These are phyloP conservation scores for Stigmatopora argus DNA, from an alignment of 2,113 vertebrate species.

Conservation along the genomic window DNA sequence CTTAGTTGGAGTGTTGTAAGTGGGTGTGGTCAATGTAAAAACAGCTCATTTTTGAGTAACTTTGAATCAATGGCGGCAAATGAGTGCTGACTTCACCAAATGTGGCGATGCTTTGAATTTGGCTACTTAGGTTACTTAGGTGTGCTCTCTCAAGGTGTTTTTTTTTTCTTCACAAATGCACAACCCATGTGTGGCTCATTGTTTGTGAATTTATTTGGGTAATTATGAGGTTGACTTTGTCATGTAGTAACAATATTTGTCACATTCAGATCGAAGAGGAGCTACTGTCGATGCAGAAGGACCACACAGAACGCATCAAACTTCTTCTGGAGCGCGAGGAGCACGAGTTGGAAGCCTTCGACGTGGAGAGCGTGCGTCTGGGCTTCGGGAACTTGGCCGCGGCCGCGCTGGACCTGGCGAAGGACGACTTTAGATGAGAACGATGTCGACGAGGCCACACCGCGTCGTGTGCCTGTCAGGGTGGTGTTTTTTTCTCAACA, in stretches of 20 bases:
- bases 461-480: slow-evolving; percentile 13
- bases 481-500: not conserved
- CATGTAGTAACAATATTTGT: not conserved
- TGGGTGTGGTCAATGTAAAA: too few relatives aligned
- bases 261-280: slow-evolving; percentile 91
- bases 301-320: slow-evolving; percentile 94
- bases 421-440: slow-evolving; percentile 99
- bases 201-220: not conserved
- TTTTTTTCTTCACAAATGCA: too few relatives aligned
- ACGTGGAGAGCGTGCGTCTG: slow-evolving; percentile 94
- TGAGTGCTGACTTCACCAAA: too few relatives aligned
- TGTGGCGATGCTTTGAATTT: too few relatives aligned
- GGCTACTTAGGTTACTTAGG: too few relatives aligned
- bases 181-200: too few relatives aligned
- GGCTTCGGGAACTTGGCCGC: slow-evolving; percentile 90
- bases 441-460: slow-evolving; percentile 1
- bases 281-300: slow-evolving; percentile 95
- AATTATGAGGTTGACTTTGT: not conserved
- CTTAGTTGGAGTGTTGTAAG: too few relatives aligned
- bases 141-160: too few relatives aligned
- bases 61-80: too few relatives aligned
- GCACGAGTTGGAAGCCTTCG: slow-evolving; percentile 89
- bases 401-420: slow-evolving; percentile 83
- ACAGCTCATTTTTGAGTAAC: too few relatives aligned
- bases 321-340: slow-evolving; percentile 91